Evolutionary conservation across 2,113 vertebrate species (phyloP).

Genomic region (Azemiops feae): DNA sequence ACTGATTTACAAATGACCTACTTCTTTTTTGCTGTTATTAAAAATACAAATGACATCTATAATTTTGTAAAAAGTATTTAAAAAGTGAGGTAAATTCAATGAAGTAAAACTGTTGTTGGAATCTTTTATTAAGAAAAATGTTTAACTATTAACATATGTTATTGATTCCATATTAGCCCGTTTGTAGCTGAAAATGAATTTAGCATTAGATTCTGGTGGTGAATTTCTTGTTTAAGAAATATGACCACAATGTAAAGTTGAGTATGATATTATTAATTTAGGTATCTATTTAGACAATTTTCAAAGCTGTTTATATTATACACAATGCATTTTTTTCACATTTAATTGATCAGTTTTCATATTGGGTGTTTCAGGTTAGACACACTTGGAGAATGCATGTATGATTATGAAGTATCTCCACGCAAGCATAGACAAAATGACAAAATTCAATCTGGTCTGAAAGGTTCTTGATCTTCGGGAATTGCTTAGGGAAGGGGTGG

Average conservation of each 20-base stretch:
- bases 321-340: not conserved
- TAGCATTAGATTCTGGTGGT: constrained; percentile 67
- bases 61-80: constrained; percentile 74
- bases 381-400: not conserved
- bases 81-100: constrained; percentile 76
- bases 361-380: not conserved
- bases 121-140: constrained; percentile 72
- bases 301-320: not conserved
- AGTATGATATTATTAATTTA: constrained; percentile 7
- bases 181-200: constrained; percentile 65
- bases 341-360: not conserved
- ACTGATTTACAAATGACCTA: constrained; percentile 70
- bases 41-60: constrained; percentile 72
- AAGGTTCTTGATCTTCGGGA: not conserved
- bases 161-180: constrained; percentile 68
- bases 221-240: constrained; percentile 65
- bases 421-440: not conserved
- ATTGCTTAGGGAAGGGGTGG: not conserved
- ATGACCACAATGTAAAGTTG: constrained; percentile 60
- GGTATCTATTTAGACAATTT: not conserved
- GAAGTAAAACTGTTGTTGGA: constrained; percentile 76
- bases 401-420: not conserved
- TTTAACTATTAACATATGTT: constrained; percentile 73
- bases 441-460: not conserved
- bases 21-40: constrained; percentile 74